A percentile compares a stretch with the other conserved stretches of the same genome.
Conservation (phyloP, 2,797 vertebrate species). For the Macropodus opercularis region DNA sequence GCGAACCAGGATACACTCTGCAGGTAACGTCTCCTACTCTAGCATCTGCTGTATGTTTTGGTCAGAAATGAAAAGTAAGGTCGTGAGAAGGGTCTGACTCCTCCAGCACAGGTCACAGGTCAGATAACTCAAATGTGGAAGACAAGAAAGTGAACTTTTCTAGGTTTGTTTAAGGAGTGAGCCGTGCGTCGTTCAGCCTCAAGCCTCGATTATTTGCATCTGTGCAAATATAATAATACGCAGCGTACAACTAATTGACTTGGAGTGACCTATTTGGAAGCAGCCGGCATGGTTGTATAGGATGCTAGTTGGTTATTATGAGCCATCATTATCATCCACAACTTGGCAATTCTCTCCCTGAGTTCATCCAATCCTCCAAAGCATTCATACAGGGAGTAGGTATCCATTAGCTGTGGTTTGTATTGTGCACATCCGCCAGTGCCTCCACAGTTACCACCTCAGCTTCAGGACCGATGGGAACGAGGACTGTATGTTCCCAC, state of each 20-base stretch:
- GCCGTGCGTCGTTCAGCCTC: no score
- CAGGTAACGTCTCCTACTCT: conserved; percentile 80
- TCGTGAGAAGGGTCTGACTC: background rate
- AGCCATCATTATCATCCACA: conserved; percentile 12
- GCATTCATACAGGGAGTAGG: background rate
- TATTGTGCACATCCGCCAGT: conserved; percentile 1
- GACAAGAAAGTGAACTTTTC: background rate
- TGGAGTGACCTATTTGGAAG: background rate
- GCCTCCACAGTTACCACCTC: conserved; percentile 17
- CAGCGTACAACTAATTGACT: no score
- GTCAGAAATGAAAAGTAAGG: background rate
- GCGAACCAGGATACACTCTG: conserved; percentile 94
- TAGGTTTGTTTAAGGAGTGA: no score
- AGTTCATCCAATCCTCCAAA: background rate
- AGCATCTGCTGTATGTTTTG: background rate
- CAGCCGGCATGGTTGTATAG: background rate
- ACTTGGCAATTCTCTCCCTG: background rate
- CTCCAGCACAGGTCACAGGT: background rate
- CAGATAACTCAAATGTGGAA: conserved; percentile 14
- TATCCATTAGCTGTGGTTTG: background rate
- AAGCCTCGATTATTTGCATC: conserved; percentile 12
- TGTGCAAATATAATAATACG: conserved; percentile 3
- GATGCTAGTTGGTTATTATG: conserved; percentile 4
- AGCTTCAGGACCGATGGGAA: conserved; percentile 17
- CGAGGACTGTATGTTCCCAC: conserved; percentile 21